These are phyloP conservation scores for Smithornis capensis DNA, from an alignment of 2,113 vertebrate genomes.

Conservation along the genomic window DNA sequence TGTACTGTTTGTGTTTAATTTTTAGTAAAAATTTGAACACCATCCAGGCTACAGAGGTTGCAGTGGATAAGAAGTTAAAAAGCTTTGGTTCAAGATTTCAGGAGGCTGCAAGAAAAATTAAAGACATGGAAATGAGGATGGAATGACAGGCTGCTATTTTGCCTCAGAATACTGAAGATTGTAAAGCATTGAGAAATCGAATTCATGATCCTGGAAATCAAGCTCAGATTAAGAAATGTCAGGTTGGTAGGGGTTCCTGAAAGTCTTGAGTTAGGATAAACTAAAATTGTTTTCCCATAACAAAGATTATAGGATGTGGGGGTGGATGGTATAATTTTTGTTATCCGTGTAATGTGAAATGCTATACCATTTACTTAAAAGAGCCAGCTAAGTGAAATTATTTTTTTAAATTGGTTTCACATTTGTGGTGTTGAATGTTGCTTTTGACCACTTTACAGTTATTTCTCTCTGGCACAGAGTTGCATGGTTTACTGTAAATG, in stretches of 20 bases:
- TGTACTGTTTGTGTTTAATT: constrained; percentile 79
- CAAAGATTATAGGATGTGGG: not conserved
- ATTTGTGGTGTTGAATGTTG: not conserved
- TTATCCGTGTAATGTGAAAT: not conserved
- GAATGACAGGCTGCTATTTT: constrained; percentile 74
- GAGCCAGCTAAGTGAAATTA: not conserved
- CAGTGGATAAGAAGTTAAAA: constrained; percentile 73
- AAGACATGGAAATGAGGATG: constrained; percentile 73
- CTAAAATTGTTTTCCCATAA: not conserved
- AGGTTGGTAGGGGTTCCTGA: constrained; percentile 74
- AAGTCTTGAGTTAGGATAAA: constrained; percentile 16
- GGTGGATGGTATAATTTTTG: constrained; percentile 3
- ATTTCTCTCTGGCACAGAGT: not conserved
- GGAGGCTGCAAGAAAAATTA: constrained; percentile 65
- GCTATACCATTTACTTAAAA: not conserved
- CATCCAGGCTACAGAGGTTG: constrained; percentile 71
- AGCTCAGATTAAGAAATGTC: constrained; percentile 77
- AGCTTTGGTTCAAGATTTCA: constrained; percentile 75
- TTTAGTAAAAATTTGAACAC: constrained; percentile 78
- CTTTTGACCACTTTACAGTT: not conserved
- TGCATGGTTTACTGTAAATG: not conserved
- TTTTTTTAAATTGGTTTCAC: not conserved
- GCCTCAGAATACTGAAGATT: constrained; percentile 74
- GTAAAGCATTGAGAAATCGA: constrained; percentile 72
- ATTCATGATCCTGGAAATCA: constrained; percentile 76